Evolutionary conservation across 2,888 invertebrate species (phyloP).

Genomic region (Xanthostigma xanthostigma): DNA sequence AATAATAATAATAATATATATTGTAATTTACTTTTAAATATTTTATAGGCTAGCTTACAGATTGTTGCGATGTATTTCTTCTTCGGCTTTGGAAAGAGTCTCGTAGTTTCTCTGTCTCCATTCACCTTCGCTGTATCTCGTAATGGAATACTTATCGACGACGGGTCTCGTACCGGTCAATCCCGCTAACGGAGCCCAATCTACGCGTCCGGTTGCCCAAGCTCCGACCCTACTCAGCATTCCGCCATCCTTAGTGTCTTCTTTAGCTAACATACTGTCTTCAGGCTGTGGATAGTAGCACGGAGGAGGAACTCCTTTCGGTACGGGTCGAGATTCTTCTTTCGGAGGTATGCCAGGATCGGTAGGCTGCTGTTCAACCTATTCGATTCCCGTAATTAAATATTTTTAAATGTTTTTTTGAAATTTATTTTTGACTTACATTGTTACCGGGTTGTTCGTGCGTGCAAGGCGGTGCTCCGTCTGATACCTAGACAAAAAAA

Average conservation of each 20-base stretch:
- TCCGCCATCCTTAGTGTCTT: constrained; percentile 15
- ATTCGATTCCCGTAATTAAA: too few species aligned
- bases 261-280: constrained; percentile 28
- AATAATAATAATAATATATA: too few species aligned
- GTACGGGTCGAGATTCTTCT: too few species aligned
- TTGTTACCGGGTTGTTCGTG: too few species aligned
- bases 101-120: constrained; percentile 50
- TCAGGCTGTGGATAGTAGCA: constrained; percentile 41
- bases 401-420: too few species aligned
- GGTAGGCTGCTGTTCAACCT: too few species aligned
- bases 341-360: too few species aligned
- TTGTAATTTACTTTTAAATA: too few species aligned
- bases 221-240: constrained; percentile 42
- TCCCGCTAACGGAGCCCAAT: constrained; percentile 53
- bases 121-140: constrained; percentile 55
- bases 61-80: constrained; percentile 23
- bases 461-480: too few species aligned
- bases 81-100: constrained; percentile 30
- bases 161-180: constrained; percentile 60
- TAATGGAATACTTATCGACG: constrained; percentile 60
- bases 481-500: too few species aligned
- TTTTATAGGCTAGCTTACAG: constrained; percentile 16
- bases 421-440: too few species aligned
- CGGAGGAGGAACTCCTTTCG: constrained; percentile 18
- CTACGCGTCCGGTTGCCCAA: constrained; percentile 56